Base-by-base conservation (phyloP, 2,113 vertebrate genomes). In the Eudyptes chrysolophus region DNA sequence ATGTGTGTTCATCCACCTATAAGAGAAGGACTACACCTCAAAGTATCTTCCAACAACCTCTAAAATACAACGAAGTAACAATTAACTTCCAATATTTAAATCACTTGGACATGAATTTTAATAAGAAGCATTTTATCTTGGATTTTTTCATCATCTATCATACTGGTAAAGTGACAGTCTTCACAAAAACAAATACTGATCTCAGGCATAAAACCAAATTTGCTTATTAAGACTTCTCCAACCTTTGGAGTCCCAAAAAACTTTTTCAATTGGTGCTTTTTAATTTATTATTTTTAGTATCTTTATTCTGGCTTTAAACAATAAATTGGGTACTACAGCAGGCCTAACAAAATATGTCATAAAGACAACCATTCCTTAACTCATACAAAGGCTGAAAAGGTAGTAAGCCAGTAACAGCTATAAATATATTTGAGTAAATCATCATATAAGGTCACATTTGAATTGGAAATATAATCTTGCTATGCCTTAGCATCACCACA, bases 381-480 rank as follows among this genome's bases (percentile, higher is more conserved):
- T 78, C 24, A 52, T 24, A 38, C 5, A 30, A 24, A 58, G 27
- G 10, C 44, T 69, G 32, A 42, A 65, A 69, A 82, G 3, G 6
- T 21, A 4, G 11, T 22, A 79, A 81, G 27, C 2, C 13, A 82
- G 3, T 19, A 93, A 72, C 10, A 84, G 66, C 25, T 76, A 29
- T 2, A 74, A 49, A 75, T 16, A 21, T 16, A 77, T 40, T 30
- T 16, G 7, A 87, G 25, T 55, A 79, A 75, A 54, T 34, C 6
- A 54, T 18, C 0, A 0, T 21, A 15, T 11, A 79, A 49, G 2
- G 16, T 82, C 36, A 77, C 10, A 60, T 70, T n/a, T 55, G 9
- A 62, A 19, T 44, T 17, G 52, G 16, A 89, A 93, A 82, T 8
- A 77, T 2, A 16, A 44, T 34, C 20, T 81, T 48, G 20, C 34